These are phyloP conservation scores for Anastrepha ludens DNA, from an alignment of 1,140 invertebrate genomes.

Conservation along the genomic window DNA sequence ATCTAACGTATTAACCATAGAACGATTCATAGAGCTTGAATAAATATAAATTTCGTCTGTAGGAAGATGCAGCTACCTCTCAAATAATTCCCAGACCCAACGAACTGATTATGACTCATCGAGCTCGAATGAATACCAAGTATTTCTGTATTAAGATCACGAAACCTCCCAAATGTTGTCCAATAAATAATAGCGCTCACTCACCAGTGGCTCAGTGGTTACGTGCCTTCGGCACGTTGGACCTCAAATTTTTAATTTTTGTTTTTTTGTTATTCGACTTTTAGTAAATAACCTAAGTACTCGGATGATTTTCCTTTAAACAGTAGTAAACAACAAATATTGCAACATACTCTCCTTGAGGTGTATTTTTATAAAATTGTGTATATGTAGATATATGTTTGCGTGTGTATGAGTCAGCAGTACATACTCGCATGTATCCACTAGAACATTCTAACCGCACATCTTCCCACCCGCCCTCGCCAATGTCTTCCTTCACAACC, in stretches of 20 bases:
- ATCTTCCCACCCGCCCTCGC: not conserved
- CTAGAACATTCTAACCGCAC: not conserved
- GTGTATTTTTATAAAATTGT: not conserved
- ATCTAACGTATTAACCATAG: no score
- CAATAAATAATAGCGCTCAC: no score
- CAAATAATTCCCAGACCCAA: no score
- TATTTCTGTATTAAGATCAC: no score
- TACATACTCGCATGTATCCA: not conserved
- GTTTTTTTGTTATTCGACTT: no score
- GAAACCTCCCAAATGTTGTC: no score
- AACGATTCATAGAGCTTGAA: no score
- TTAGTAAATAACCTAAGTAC: not conserved
- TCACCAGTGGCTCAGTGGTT: not conserved
- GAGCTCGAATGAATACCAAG: no score
- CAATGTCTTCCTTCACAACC: not conserved
- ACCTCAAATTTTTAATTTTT: not conserved
- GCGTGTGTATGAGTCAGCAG: not conserved
- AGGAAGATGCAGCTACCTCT: no score
- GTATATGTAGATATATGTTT: not conserved
- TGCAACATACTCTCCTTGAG: not conserved
- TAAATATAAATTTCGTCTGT: no score
- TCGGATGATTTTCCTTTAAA: not conserved
- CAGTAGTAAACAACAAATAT: constrained; percentile 12
- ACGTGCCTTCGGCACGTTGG: not conserved
- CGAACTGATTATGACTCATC: no score